phyloP scores from a whole-genome alignment of 1,140 invertebrate species.

The Lucilia cuprina region DNA sequence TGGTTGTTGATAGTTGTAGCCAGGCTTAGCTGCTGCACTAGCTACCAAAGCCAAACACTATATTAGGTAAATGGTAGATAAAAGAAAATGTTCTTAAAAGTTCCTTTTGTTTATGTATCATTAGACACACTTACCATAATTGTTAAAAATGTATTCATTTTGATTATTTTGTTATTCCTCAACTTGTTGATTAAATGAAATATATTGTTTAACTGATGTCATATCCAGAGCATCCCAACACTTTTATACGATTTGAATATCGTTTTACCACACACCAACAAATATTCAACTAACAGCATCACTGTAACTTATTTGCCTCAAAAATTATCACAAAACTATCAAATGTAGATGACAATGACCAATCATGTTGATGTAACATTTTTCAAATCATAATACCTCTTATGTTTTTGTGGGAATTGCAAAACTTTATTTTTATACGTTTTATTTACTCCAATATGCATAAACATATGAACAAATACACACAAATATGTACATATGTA shows the following conservation, averaged over 20 bases:
- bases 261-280: not conserved
- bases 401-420: not conserved
- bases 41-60: constrained; percentile 48
- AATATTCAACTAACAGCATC: not conserved
- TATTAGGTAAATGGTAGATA: constrained; percentile 29
- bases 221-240: not conserved
- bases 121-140: constrained; percentile 24
- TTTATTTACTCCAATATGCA: not conserved
- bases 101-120: not conserved
- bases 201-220: constrained; percentile 33
- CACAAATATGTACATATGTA: not conserved
- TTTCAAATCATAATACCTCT: not conserved
- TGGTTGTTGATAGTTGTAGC: constrained; percentile 50
- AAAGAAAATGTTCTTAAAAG: not conserved
- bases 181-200: constrained; percentile 25
- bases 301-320: not conserved
- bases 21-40: constrained; percentile 43
- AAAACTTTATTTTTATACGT: not conserved
- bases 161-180: not conserved
- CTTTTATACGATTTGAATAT: constrained; percentile 35
- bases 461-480: no score
- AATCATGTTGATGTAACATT: not conserved
- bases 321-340: not conserved
- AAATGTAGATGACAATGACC: not conserved
- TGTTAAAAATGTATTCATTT: constrained; percentile 29